Conservation (phyloP, 2,888 invertebrate genomes). For the Caenorhabditis auriculariae region DNA sequence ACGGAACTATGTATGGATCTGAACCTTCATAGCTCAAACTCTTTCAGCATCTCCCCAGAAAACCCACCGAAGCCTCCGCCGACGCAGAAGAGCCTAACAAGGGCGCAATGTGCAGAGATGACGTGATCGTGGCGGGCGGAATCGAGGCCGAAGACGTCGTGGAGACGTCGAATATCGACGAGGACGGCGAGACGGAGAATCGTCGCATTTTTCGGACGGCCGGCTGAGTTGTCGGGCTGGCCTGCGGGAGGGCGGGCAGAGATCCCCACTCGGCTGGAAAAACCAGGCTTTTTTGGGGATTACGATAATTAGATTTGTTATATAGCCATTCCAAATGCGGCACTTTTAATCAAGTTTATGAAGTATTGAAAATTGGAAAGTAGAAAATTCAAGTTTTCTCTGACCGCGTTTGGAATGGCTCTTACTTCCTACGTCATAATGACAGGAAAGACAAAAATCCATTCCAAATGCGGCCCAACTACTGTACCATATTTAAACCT, state of each 20-base stretch:
- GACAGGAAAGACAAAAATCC: too few species aligned
- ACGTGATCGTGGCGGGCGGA: neutral
- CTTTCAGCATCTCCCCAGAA: neutral
- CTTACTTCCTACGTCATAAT: too few species aligned
- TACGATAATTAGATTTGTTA: too few species aligned
- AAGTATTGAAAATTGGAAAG: constrained; percentile 6
- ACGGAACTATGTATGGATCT: neutral
- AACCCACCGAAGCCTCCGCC: neutral
- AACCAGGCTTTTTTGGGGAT: too few species aligned
- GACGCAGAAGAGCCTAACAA: neutral
- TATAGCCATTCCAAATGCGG: too few species aligned
- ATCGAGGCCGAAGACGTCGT: constrained; percentile 9
- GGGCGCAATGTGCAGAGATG: neutral
- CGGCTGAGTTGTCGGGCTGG: constrained; percentile 18
- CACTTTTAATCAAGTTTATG: too few species aligned
- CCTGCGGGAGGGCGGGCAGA: constrained; percentile 35
- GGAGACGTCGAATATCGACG: constrained; percentile 37
- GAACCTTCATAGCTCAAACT: neutral
- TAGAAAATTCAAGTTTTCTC: too few species aligned
- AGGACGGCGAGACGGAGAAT: constrained; percentile 50
- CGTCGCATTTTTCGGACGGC: constrained; percentile 40
- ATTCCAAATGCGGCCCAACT: too few species aligned
- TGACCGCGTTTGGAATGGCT: too few species aligned
- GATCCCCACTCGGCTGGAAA: constrained; percentile 40
- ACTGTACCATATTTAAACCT: too few species aligned